Evolutionary conservation across 64 coral and sea anemone species (phyloP).

Genomic region (Acropora tenuis): DNA sequence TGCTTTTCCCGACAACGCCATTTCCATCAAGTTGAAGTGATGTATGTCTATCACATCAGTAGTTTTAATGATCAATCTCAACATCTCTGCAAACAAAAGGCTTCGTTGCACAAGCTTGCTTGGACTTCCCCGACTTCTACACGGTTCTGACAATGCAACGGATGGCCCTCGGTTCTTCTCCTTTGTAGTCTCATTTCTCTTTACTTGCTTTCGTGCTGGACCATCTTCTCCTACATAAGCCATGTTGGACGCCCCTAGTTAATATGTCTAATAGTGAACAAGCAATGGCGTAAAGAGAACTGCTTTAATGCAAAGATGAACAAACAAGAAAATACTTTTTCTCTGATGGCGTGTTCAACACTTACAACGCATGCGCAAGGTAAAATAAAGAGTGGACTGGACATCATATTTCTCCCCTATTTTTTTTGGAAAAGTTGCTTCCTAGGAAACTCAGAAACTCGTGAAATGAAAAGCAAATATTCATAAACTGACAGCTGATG

Average conservation of each 20-base stretch:
- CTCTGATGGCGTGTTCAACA: too few relatives aligned
- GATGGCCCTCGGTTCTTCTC: neutral
- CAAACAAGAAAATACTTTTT: too few relatives aligned
- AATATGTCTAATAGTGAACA: too few relatives aligned
- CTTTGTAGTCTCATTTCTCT: neutral
- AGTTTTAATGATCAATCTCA: conserved; percentile 23
- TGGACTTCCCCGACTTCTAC: conserved; percentile 35
- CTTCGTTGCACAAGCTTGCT: conserved; percentile 44
- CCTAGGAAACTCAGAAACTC: neutral
- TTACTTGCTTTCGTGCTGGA: conserved; percentile 19
- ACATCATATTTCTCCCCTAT: too few relatives aligned
- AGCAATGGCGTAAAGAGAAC: conserved; percentile 59
- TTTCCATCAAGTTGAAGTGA: conserved; percentile 3
- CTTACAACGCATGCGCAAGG: too few relatives aligned
- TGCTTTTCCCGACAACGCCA: conserved; percentile 53
- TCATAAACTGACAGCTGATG: too few relatives aligned
- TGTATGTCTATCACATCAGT: conserved; percentile 53
- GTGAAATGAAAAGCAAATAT: too few relatives aligned
- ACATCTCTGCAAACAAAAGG: conserved; percentile 66
- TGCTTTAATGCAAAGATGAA: too few relatives aligned
- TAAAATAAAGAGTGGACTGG: too few relatives aligned
- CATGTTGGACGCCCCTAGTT: conserved; percentile 5
- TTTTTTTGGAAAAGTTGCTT: conserved; percentile 46
- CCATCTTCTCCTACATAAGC: conserved; percentile 9
- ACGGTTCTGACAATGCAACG: conserved; percentile 17